Conservation (phyloP, 2,888 invertebrate genomes). For the Tortrix viridana region DNA sequence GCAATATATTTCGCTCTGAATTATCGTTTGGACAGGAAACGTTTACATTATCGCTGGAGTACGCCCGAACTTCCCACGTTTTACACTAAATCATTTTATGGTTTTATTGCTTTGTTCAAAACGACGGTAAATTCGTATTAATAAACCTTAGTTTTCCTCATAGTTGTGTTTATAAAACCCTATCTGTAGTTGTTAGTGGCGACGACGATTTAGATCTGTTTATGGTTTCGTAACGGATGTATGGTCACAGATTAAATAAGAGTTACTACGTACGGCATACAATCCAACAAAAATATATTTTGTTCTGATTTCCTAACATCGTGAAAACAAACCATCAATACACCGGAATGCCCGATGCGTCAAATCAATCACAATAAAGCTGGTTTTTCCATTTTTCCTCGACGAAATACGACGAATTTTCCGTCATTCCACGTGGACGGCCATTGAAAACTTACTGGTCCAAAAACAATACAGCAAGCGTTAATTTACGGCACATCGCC, state of each 20-base stretch:
- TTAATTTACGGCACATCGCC: conserved; percentile 43
- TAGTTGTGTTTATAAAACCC: too few relatives aligned
- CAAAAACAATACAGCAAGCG: conserved; percentile 42
- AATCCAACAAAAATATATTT: too few relatives aligned
- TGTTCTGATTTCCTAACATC: too few relatives aligned
- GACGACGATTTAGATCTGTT: too few relatives aligned
- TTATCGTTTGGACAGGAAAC: conserved; percentile 34
- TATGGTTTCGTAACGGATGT: too few relatives aligned
- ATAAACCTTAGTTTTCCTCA: too few relatives aligned
- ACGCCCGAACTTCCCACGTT: conserved; percentile 6
- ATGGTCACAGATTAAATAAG: too few relatives aligned
- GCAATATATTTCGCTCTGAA: conserved; percentile 12
- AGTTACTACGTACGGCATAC: too few relatives aligned
- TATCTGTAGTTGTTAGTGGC: too few relatives aligned
- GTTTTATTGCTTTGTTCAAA: neutral
- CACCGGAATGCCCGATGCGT: neutral
- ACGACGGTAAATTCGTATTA: neutral
- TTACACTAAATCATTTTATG: neutral
- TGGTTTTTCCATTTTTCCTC: neutral
- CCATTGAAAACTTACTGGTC: conserved; percentile 45
- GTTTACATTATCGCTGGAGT: conserved; percentile 24
- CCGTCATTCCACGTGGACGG: conserved; percentile 38
- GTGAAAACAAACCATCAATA: neutral
- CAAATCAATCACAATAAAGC: conserved; percentile 28
- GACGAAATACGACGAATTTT: conserved; percentile 13